Conservation (phyloP, 2,888 invertebrate genomes). For the Myathropa florea region DNA sequence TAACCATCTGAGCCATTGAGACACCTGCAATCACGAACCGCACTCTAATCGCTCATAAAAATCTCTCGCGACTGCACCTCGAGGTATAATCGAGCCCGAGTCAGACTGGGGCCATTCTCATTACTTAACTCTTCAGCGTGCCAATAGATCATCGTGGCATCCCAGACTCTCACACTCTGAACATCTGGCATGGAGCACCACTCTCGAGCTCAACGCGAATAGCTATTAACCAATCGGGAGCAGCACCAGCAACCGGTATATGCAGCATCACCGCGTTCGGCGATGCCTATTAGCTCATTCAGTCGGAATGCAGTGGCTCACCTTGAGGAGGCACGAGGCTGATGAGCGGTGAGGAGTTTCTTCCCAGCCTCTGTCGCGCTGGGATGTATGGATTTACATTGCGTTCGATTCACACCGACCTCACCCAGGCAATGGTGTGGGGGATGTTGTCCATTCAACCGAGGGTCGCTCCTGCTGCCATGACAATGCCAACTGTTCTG, state of each 20-base stretch:
- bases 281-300: slow-evolving; percentile 46
- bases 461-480: not conserved
- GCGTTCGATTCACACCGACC: not conserved
- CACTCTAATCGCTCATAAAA: not conserved
- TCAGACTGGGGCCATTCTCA: slow-evolving; percentile 38
- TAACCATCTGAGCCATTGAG: not conserved
- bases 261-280: slow-evolving; percentile 30
- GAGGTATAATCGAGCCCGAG: no score
- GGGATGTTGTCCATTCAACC: not conserved
- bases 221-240: slow-evolving; percentile 49
- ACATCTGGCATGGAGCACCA: not conserved
- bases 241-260: slow-evolving; percentile 1
- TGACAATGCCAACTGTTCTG: slow-evolving; percentile 11
- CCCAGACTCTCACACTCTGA: not conserved
- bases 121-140: slow-evolving; percentile 63
- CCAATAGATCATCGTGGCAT: slow-evolving; percentile 55
- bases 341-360: not conserved
- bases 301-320: slow-evolving; percentile 45
- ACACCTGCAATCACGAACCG: slow-evolving; percentile 20
- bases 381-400: not conserved
- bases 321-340: slow-evolving; percentile 18
- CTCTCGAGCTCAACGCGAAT: slow-evolving; percentile 18
- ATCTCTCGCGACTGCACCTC: not conserved
- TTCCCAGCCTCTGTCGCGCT: not conserved
- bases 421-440: no score